phyloP scores from a whole-genome alignment of 2,888 invertebrate genomes.

The Resseliella maxima region DNA sequence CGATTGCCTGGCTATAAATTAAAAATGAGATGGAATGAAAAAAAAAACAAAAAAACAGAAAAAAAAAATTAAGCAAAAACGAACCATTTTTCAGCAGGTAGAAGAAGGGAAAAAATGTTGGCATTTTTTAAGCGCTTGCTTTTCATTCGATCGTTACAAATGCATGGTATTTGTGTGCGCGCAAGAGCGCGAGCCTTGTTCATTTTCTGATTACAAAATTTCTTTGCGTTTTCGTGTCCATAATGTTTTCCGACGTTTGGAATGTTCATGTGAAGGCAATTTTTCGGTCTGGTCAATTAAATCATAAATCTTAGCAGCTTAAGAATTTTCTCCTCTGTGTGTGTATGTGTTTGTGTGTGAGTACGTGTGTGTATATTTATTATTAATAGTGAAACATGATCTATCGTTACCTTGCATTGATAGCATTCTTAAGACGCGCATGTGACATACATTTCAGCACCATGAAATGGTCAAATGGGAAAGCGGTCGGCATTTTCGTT shows the following conservation, averaged over 20 bases:
- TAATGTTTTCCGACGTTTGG: constrained; percentile 8
- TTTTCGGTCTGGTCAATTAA: constrained; percentile 42
- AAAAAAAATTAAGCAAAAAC: no score
- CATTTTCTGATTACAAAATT: constrained; percentile 7
- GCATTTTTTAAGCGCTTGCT: constrained; percentile 6
- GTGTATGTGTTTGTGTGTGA: no score
- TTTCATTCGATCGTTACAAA: constrained; percentile 33
- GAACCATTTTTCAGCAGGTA: constrained; percentile 15
- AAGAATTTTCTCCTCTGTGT: not conserved
- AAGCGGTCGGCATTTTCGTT: not conserved
- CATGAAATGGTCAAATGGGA: not conserved
- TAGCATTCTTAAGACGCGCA: not conserved
- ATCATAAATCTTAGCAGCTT: constrained; percentile 24
- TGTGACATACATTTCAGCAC: constrained; percentile 44
- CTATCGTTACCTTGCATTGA: not conserved
- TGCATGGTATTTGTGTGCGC: constrained; percentile 1
- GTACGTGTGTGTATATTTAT: not conserved
- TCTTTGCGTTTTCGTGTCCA: not conserved
- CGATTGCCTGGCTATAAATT: constrained; percentile 51
- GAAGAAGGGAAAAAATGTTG: not conserved
- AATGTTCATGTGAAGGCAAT: constrained; percentile 9
- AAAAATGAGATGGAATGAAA: not conserved
- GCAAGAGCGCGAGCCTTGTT: not conserved
- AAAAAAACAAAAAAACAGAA: no score
- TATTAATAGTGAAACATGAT: not conserved